Percentiles rank a stretch among this genome's conserved stretches.
These are phyloP conservation scores for Rhagium mordax DNA, from an alignment of 2,888 invertebrate genomes.

Conservation along the genomic window DNA sequence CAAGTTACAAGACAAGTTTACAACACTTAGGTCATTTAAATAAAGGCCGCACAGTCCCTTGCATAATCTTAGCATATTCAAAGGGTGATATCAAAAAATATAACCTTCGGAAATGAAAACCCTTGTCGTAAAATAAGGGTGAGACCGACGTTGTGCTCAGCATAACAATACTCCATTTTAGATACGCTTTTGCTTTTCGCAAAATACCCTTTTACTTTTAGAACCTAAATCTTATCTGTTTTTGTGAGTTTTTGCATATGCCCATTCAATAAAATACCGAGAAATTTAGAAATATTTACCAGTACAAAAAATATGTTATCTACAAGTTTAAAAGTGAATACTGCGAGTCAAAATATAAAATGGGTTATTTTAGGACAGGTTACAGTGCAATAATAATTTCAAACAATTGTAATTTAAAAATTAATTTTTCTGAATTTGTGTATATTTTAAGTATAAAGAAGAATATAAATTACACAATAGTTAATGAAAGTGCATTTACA, in stretches of 20 bases:
- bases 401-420: not conserved
- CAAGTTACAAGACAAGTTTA: constrained; percentile 36
- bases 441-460: no score
- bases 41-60: constrained; percentile 54
- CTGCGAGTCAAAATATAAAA: not conserved
- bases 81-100: constrained; percentile 65
- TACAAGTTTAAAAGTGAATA: not conserved
- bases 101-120: constrained; percentile 67
- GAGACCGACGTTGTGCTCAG: constrained; percentile 59
- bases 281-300: constrained; percentile 37
- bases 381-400: not conserved
- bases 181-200: constrained; percentile 67
- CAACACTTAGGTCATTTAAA: constrained; percentile 38
- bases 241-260: constrained; percentile 57
- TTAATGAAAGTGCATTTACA: not conserved
- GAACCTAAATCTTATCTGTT: constrained; percentile 59
- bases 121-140: constrained; percentile 65
- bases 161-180: constrained; percentile 65
- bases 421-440: not conserved
- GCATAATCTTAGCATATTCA: constrained; percentile 66
- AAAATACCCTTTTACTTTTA: constrained; percentile 65
- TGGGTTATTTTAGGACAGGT: not conserved
- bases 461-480: not conserved
- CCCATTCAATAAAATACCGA: constrained; percentile 48
- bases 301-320: constrained; percentile 9